Percentiles rank a stretch among this genome's conserved stretches.
Evolutionary conservation across 1,140 invertebrate genomes (phyloP).

Genomic region (Platyura marginata): DNA sequence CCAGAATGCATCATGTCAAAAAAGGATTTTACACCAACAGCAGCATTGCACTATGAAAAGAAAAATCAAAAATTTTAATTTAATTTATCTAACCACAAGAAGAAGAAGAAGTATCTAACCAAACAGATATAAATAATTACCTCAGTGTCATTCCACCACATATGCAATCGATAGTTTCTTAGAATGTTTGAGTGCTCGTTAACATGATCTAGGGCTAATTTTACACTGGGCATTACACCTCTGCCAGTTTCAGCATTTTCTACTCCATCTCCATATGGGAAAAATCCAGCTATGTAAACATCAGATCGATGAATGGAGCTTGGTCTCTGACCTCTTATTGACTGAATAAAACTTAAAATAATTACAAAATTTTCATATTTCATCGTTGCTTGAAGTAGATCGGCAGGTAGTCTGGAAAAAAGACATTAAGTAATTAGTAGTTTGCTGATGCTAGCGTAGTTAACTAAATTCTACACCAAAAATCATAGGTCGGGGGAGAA

Average conservation of each 20-base stretch:
- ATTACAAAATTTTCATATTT: no score
- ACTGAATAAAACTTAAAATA: no score
- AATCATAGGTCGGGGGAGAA: no score
- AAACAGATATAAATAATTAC: conserved; percentile 27
- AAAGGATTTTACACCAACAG: conserved; percentile 93
- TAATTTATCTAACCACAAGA: neutral
- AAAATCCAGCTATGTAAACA: conserved; percentile 82
- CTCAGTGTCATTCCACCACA: conserved; percentile 91
- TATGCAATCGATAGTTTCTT: conserved; percentile 71
- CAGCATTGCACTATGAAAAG: conserved; percentile 80
- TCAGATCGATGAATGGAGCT: conserved; percentile 27
- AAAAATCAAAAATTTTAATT: conserved; percentile 16
- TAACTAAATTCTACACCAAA: no score
- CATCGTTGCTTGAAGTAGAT: no score
- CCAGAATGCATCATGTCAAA: conserved; percentile 95
- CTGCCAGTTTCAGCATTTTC: conserved; percentile 51
- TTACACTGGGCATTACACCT: conserved; percentile 84
- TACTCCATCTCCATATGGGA: conserved; percentile 64
- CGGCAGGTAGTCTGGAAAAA: no score
- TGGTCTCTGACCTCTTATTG: neutral
- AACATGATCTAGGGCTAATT: conserved; percentile 79
- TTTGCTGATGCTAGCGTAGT: no score
- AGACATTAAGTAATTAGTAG: no score
- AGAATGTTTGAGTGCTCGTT: conserved; percentile 72
- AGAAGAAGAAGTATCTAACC: neutral